Percentiles rank a stretch among this genome's conserved stretches.
These are phyloP conservation scores for Saccostrea glomerata DNA, from an alignment of 1,140 invertebrate genomes.

Conservation along the genomic window DNA sequence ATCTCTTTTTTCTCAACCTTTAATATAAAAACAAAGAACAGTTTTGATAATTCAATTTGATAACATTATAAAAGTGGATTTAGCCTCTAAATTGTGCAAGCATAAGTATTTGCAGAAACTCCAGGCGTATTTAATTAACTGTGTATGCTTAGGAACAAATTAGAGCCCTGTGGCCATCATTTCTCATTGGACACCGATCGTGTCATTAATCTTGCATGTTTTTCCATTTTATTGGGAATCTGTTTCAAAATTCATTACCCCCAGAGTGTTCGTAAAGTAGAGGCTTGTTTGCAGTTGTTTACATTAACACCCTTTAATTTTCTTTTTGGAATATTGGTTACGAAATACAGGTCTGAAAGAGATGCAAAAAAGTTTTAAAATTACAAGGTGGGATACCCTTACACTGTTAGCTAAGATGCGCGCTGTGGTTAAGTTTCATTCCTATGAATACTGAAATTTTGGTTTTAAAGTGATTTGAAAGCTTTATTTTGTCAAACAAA, in stretches of 20 bases:
- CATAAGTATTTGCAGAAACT: not conserved
- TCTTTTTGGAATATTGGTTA: not conserved
- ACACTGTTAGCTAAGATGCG: not conserved
- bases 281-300: not conserved
- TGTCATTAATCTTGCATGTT: constrained; percentile 30
- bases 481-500: not conserved
- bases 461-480: not conserved
- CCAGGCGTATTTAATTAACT: not conserved
- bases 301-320: not conserved
- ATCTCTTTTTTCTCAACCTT: not conserved
- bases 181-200: not conserved
- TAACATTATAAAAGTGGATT: not conserved
- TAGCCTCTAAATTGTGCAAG: not conserved
- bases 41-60: not conserved
- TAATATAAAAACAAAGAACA: not conserved
- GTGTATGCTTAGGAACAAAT: not conserved
- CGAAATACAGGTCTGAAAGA: not conserved
- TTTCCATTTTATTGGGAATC: constrained; percentile 3
- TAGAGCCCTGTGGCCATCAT: not conserved
- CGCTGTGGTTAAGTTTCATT: not conserved
- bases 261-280: not conserved
- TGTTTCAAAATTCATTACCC: constrained; percentile 20
- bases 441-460: not conserved
- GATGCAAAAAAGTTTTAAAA: not conserved
- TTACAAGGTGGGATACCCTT: not conserved